Evolutionary conservation across 1,140 invertebrate species (phyloP).

Genomic region (Brachionus koreanus): DNA sequence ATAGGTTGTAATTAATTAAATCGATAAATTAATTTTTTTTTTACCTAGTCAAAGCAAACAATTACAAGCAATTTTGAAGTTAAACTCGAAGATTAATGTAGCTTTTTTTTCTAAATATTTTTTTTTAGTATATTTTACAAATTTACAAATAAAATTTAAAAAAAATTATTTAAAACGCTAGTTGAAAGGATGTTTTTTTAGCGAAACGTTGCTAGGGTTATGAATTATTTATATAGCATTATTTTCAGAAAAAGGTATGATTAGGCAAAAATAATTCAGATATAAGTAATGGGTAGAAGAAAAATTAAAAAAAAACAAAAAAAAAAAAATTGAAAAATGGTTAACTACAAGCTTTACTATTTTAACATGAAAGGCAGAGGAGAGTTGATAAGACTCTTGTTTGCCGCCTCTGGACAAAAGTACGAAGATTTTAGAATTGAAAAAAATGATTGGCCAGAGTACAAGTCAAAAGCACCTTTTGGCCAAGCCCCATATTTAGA

Average conservation of each 20-base stretch:
- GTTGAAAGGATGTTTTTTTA: not conserved
- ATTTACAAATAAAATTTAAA: conserved; percentile 3
- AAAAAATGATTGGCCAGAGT: not conserved
- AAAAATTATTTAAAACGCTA: not conserved
- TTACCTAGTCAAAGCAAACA: conserved; percentile 14
- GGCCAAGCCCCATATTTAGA: conserved; percentile 18
- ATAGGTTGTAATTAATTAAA: not conserved
- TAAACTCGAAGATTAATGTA: not conserved
- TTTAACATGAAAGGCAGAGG: conserved; percentile 35
- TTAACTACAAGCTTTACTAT: conserved; percentile 32
- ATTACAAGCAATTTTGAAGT: conserved; percentile 23
- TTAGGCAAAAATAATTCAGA: not conserved
- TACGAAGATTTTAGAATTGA: conserved; percentile 40
- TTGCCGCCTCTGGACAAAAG: conserved; percentile 34
- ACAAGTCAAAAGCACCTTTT: conserved; percentile 17
- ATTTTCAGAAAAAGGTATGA: not conserved
- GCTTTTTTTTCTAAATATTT: not conserved
- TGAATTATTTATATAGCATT: not conserved
- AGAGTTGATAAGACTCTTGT: conserved; percentile 33
- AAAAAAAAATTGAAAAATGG: conserved; percentile 19
- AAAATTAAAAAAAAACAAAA: not conserved
- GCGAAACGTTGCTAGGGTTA: not conserved
- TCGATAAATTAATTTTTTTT: not conserved
- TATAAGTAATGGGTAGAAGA: not conserved
- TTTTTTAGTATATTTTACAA: not conserved